phyloP scores from a whole-genome alignment of 1,140 invertebrate species.

The Aphis gossypii region DNA sequence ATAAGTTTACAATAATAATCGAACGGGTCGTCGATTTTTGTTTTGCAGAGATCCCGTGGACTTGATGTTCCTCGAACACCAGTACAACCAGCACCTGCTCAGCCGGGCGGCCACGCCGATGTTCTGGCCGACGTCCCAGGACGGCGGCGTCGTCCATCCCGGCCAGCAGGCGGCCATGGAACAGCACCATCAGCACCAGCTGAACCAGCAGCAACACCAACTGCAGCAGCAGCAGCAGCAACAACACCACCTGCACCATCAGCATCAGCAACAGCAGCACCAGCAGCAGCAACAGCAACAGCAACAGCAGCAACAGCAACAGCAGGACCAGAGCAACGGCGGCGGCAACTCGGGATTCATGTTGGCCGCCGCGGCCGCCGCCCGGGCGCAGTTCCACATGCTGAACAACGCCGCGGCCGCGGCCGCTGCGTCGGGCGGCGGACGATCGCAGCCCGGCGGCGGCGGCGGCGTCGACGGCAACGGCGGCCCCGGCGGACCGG shows the following conservation, averaged over 20 bases:
- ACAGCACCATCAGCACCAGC: slow-evolving; percentile 24
- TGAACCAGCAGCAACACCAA: background rate
- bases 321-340: slow-evolving; percentile 10
- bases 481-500: background rate
- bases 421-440: background rate
- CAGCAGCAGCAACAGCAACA: background rate
- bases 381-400: slow-evolving; percentile 41
- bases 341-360: slow-evolving; percentile 33
- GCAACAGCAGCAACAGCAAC: slow-evolving; percentile 4
- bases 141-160: slow-evolving; percentile 48
- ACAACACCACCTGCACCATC: background rate
- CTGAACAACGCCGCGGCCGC: slow-evolving; percentile 45
- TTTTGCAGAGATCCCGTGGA: slow-evolving; percentile 72
- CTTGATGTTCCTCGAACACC: slow-evolving; percentile 72
- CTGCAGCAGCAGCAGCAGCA: background rate
- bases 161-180: slow-evolving; percentile 44
- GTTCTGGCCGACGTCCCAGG: slow-evolving; percentile 55
- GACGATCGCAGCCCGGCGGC: background rate
- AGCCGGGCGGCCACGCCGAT: slow-evolving; percentile 54
- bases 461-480: background rate
- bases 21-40: background rate
- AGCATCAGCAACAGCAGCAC: background rate
- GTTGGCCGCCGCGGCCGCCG: slow-evolving; percentile 51
- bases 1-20: background rate
- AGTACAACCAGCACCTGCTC: slow-evolving; percentile 67